Evolutionary conservation across 2,113 vertebrate genomes (phyloP).

Genomic region (Tangachromis dhanisi): DNA sequence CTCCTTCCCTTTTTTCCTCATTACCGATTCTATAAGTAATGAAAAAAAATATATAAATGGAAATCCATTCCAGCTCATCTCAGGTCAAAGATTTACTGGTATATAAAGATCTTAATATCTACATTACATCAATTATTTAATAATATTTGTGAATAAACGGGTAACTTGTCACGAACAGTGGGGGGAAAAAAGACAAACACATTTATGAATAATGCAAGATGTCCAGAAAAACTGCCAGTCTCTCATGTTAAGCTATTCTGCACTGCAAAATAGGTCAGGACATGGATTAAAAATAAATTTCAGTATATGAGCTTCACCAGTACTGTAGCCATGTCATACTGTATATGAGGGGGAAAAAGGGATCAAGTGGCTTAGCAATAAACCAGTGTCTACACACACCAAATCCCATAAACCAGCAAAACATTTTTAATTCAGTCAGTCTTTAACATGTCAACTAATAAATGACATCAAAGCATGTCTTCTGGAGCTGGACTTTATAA

Average conservation of each 20-base stretch:
- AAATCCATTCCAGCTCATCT: neutral
- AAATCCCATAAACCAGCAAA: neutral
- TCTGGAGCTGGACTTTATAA: neutral
- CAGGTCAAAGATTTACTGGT: neutral
- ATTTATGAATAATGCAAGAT: neutral
- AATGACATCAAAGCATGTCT: neutral
- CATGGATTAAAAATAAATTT: conserved; percentile 63
- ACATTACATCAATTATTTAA: neutral
- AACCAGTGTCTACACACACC: neutral
- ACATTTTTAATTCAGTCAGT: neutral
- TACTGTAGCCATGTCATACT: neutral
- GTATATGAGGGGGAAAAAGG: fast-evolving
- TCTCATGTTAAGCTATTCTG: conserved; percentile 47
- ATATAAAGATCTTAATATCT: neutral
- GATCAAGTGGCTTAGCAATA: conserved; percentile 22
- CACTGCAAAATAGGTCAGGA: conserved; percentile 59
- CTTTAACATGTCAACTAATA: neutral
- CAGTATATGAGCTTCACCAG: conserved; percentile 19
- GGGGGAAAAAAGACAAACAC: fast-evolving
- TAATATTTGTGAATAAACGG: neutral
- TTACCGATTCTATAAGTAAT: neutral
- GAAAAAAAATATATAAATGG: neutral
- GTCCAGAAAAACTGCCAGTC: neutral
- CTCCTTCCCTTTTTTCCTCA: neutral
- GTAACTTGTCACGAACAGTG: neutral